These are phyloP conservation scores for Ctenopoma kingsleyae DNA, from an alignment of 2,797 vertebrate genomes.

Conservation along the genomic window DNA sequence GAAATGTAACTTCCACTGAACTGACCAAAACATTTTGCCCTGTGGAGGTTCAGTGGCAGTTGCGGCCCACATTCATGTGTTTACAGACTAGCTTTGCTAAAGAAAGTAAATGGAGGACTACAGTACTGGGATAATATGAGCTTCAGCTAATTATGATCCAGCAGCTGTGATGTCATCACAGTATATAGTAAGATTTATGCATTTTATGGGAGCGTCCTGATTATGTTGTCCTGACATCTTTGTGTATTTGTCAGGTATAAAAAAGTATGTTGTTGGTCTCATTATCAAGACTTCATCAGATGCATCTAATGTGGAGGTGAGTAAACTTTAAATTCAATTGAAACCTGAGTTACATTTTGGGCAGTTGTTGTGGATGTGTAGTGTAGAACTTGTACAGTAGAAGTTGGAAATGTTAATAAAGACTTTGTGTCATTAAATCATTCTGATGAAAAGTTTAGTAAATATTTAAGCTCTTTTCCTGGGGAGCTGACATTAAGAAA, in stretches of 20 bases:
- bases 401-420: not conserved
- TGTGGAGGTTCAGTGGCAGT: constrained; percentile 53
- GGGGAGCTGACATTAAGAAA: no score
- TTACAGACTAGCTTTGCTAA: constrained; percentile 41
- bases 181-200: constrained; percentile 35
- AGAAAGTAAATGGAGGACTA: constrained; percentile 31
- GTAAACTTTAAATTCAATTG: constrained; percentile 46
- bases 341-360: not conserved
- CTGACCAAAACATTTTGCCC: constrained; percentile 23
- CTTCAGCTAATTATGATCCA: constrained; percentile 35
- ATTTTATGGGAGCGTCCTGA: constrained; percentile 27
- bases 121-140: constrained; percentile 35
- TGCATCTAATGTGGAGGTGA: constrained; percentile 95
- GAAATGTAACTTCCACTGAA: constrained; percentile 60
- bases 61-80: constrained; percentile 40
- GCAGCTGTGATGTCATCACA: constrained; percentile 33
- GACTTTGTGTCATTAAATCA: not conserved
- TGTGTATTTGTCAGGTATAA: constrained; percentile 90
- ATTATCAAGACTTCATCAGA: constrained; percentile 99
- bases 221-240: constrained; percentile 17
- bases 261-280: constrained; percentile 99
- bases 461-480: not conserved
- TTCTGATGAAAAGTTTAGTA: not conserved
- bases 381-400: not conserved
- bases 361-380: no score